Base-by-base conservation (phyloP, 2,888 invertebrate species). In the Cephus pygmeus region DNA sequence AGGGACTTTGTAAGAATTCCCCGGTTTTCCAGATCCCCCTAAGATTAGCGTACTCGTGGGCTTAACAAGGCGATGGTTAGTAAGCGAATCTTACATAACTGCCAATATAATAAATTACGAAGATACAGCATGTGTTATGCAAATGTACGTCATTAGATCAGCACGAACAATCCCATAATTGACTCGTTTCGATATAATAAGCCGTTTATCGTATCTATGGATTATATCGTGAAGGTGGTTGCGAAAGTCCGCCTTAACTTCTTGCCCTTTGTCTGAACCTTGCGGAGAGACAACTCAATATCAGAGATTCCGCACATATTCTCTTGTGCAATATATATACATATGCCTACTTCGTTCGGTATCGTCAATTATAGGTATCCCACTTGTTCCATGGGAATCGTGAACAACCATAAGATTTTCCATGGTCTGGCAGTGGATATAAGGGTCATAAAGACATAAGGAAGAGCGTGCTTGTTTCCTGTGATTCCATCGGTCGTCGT, bases 161-260 rank as follows among this genome's bases (percentile, higher is more conserved):
- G 78, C 76, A 78, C 80, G 83, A 85, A 86, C 85, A 85, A 83
- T 85, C 81, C 82, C 81, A 77, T 81, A 76, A 84, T 82, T 80
- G 82, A 83, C 80, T 79, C 75, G 74, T 74, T 74, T n/a, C 74
- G 74, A 76, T 79, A 73, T 82, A 81, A 83, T 80, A 81, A 82
- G 81, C 82, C 81, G 81, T 84, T 85, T 73, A 9, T 34, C 73
- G 15, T 68, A 73, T 34, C 31, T 30, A 30, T 35, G 34, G 9
- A 73, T 68, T 56, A 56, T 9, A 56, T 56, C 56, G 56, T 56
- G 56, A 23, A 23, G 56, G 56, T 23, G 56, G 23, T 56, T 56
- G 56, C 56, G 56, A 56, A 56, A 56, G 56, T 56, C 9, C 23
- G 56, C 23, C 77, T 75, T 78, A 78, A 82, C 82, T 80, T 78